A percentile compares a stretch with the other conserved stretches of the same genome.
Conservation (phyloP, 2,113 vertebrate species). For the Bubo bubo region DNA sequence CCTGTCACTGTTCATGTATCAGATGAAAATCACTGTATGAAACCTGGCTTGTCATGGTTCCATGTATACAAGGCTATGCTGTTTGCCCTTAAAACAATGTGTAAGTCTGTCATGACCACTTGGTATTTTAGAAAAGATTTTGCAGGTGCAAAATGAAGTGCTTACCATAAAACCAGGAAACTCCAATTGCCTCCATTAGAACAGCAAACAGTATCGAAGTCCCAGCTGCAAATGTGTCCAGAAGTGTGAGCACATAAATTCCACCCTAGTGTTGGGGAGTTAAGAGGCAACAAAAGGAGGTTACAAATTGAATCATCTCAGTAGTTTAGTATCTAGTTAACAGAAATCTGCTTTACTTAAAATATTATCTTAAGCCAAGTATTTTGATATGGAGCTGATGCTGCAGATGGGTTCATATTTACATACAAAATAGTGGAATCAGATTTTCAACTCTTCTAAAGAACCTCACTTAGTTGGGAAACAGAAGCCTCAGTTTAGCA, state of each 20-base stretch:
- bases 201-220: slow-evolving; percentile 96
- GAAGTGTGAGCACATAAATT: slow-evolving; percentile 93
- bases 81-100: neutral
- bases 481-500: neutral
- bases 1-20: neutral
- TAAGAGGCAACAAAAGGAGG: neutral
- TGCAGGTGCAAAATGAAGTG: neutral
- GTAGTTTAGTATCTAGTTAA: neutral
- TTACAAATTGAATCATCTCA: neutral
- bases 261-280: slow-evolving; percentile 81
- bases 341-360: neutral
- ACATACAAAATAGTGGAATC: neutral
- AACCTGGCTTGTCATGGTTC: neutral
- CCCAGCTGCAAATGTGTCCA: slow-evolving; percentile 95
- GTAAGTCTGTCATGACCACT: neutral
- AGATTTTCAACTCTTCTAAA: neutral
- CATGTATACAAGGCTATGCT: neutral
- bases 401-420: neutral
- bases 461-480: neutral
- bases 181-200: slow-evolving; percentile 94
- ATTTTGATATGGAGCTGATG: neutral
- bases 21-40: neutral
- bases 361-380: neutral
- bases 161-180: slow-evolving; percentile 98
- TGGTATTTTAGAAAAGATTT: neutral